A percentile compares a stretch with the other conserved stretches of the same genome.
Conservation (phyloP, 2,888 invertebrate genomes). For the Drosophila anceps region DNA sequence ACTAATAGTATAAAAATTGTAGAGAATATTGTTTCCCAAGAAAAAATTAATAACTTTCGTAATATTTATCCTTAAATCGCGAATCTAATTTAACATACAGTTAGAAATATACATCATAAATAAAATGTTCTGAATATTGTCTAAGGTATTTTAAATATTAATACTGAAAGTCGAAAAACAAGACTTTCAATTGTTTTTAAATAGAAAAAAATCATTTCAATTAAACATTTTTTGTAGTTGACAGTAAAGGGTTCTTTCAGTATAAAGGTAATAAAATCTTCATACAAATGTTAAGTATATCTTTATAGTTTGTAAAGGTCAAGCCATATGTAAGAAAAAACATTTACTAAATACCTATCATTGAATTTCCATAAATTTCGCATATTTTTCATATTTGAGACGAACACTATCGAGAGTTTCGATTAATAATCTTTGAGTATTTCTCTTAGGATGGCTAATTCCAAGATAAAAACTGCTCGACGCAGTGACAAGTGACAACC, state of each 20-base stretch:
- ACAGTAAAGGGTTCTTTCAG: too few relatives aligned
- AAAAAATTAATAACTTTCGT: too few relatives aligned
- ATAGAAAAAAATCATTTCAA: too few relatives aligned
- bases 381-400: not conserved
- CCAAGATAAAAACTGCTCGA: constrained; percentile 66
- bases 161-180: not conserved
- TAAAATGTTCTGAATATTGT: not conserved
- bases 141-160: not conserved
- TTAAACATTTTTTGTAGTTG: too few relatives aligned
- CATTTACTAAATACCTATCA: constrained; percentile 9
- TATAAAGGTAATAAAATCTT: too few relatives aligned
- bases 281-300: too few relatives aligned
- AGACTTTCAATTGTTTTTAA: too few relatives aligned
- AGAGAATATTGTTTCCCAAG: too few relatives aligned
- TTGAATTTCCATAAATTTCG: not conserved
- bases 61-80: too few relatives aligned
- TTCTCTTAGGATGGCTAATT: constrained; percentile 76
- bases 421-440: constrained; percentile 44
- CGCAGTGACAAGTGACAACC: constrained; percentile 82
- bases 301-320: too few relatives aligned
- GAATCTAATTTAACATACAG: not conserved
- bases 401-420: constrained; percentile 49
- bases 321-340: not conserved
- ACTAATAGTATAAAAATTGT: too few relatives aligned
- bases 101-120: not conserved